phyloP scores from a whole-genome alignment of 2,888 invertebrate species.

The Drosophila monieri region DNA sequence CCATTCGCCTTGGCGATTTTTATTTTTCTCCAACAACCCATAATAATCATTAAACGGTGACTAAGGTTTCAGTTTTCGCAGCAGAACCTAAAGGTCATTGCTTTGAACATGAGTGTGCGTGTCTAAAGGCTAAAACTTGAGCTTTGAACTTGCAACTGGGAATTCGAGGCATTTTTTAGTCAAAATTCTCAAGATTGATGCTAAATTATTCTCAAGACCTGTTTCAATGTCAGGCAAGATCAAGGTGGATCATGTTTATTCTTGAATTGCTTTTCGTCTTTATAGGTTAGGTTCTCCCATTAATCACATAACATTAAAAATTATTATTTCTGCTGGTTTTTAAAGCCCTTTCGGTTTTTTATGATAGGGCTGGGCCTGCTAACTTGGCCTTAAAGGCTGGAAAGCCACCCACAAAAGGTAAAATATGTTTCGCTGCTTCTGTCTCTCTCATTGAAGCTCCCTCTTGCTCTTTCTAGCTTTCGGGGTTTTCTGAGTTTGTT shows the following conservation, averaged over 20 bases:
- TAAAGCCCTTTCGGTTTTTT: conserved; percentile 14
- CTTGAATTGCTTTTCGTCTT: not conserved
- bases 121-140: conserved; percentile 17
- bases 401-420: conserved; percentile 25
- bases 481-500: conserved; percentile 37
- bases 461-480: not conserved
- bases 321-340: not conserved
- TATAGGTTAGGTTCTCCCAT: too few relatives aligned
- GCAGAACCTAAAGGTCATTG: conserved; percentile 45
- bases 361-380: conserved; percentile 18
- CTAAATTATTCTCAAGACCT: not conserved
- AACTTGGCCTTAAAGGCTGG: conserved; percentile 33
- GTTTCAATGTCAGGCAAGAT: not conserved
- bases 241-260: not conserved
- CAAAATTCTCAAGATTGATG: not conserved
- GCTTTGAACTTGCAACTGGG: conserved; percentile 50
- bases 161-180: not conserved
- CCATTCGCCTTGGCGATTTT: conserved; percentile 23
- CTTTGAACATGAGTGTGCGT: conserved; percentile 25
- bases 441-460: not conserved
- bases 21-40: conserved; percentile 6
- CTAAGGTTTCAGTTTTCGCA: conserved; percentile 9
- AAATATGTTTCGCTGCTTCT: not conserved
- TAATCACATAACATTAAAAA: too few relatives aligned
- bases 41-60: conserved; percentile 22